Base-by-base conservation (phyloP, 2,113 vertebrate genomes). In the Triplophysa siluroides region DNA sequence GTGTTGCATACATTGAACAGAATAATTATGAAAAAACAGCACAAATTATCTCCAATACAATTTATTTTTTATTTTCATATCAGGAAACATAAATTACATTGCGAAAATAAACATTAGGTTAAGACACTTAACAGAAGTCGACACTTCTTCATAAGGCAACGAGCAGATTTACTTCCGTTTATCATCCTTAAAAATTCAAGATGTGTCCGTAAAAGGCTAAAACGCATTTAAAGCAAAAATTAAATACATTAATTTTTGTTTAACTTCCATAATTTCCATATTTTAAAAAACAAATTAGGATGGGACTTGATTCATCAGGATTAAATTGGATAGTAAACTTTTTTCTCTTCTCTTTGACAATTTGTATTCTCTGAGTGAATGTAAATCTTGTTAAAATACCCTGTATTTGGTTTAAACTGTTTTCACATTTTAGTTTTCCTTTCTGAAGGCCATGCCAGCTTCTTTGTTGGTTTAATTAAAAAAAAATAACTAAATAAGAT, bases 81-180 rank as follows among this genome's bases (percentile, higher is more conserved):
- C 21, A 11, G n/a, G 5, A 21, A 47, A 47, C 23, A 47, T 75
- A 29, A 75, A 11, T 75, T 13, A 47, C 73, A 75, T 16, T 18
- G 43, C 26, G 41, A 19, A 74, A 75, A 62, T 63, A 47, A 75
- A 63, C 72, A 75, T 61, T 74, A 38, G 18, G n/a, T 54, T 21
- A 71, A 63, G 73, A 41, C 56, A 8, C n/a, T 10, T 58, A 5
- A 65, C 16, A 74, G 3, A 56, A 8, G 56, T 66, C 19, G 18
- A 62, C 24, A 14, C 54, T 50, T n/a, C 24, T 62, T 21, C 3
- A 29, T 63, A 60, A 77, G 61, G 73, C 76, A 43, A 83, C 50
- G 14, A 78, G 33, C n/a, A 52, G 33, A 68, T 58, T 45, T 61
- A 5, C 26, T 63, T 24, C 43, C 16, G 6, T 38, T 38, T 14